These are phyloP conservation scores for Aricia artaxerxes DNA, from an alignment of 2,888 invertebrate genomes.

Conservation along the genomic window DNA sequence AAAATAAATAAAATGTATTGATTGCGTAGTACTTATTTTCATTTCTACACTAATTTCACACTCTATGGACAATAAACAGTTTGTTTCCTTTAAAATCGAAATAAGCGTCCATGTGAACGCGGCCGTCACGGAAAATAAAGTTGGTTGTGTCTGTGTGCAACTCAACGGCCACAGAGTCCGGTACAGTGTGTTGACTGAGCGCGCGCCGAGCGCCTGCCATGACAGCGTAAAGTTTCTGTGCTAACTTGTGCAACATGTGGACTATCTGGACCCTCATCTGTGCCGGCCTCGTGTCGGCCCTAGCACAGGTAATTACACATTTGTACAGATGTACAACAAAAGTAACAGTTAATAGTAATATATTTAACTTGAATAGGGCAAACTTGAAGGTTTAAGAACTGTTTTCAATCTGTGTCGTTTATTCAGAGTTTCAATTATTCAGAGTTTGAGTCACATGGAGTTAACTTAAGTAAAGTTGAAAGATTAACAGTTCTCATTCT, in stretches of 20 bases:
- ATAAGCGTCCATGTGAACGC: constrained; percentile 55
- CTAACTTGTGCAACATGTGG: constrained; percentile 55
- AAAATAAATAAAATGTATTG: too few species aligned
- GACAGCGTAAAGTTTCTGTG: constrained; percentile 54
- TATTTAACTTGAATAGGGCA: neutral
- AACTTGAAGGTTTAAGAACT: constrained; percentile 24
- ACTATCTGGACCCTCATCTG: constrained; percentile 54
- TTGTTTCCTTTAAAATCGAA: neutral
- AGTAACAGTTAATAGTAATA: neutral
- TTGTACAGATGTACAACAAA: neutral
- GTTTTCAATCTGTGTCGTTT: constrained; percentile 27
- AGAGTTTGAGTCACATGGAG: neutral
- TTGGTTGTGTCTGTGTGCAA: constrained; percentile 55
- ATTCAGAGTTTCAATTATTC: constrained; percentile 20
- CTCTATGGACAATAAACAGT: neutral
- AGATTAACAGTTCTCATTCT: neutral
- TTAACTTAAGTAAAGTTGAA: neutral
- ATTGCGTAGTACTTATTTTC: too few species aligned
- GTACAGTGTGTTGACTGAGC: constrained; percentile 66
- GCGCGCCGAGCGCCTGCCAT: constrained; percentile 67
- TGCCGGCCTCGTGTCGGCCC: constrained; percentile 54
- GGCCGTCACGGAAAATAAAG: constrained; percentile 72
- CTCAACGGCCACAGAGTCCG: constrained; percentile 31
- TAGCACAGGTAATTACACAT: constrained; percentile 59
- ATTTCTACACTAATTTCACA: neutral